These are phyloP conservation scores for Entomobrya multifasciata DNA, from an alignment of 2,888 invertebrate genomes.

Conservation along the genomic window DNA sequence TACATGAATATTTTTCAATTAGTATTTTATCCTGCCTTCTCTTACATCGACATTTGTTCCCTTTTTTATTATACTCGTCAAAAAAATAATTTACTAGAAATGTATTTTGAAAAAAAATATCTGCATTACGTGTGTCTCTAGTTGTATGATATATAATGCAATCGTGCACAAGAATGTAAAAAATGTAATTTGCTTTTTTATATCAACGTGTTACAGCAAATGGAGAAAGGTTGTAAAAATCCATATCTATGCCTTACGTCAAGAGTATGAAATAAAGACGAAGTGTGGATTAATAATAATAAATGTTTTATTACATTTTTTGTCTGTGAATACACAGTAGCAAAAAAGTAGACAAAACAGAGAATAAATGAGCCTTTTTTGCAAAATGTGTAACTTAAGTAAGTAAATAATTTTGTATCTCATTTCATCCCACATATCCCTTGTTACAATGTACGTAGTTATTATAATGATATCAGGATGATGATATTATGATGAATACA, in stretches of 20 bases:
- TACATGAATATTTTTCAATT: slow-evolving; percentile 40
- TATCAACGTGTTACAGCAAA: slow-evolving; percentile 31
- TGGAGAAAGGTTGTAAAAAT: slow-evolving; percentile 61
- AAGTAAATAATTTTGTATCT: neutral
- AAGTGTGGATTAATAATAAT: slow-evolving; percentile 43
- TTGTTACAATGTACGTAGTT: neutral
- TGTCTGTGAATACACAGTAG: neutral
- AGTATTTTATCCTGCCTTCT: neutral
- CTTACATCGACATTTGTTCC: slow-evolving; percentile 1
- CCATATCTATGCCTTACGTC: neutral
- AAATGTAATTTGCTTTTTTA: neutral
- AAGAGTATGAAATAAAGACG: neutral
- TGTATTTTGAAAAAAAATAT: neutral
- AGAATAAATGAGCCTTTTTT: slow-evolving; percentile 12
- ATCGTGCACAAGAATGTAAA: slow-evolving; percentile 6
- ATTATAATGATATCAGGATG: neutral
- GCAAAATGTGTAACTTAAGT: neutral
- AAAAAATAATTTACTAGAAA: slow-evolving; percentile 39
- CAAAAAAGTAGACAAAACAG: slow-evolving; percentile 17
- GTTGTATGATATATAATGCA: neutral
- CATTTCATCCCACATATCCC: neutral
- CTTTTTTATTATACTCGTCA: slow-evolving; percentile 4
- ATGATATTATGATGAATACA: slow-evolving; percentile 44
- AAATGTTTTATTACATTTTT: slow-evolving; percentile 33
- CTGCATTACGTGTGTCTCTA: no score